Percentiles rank a stretch among this genome's conserved stretches.
Evolutionary conservation across 2,797 vertebrate species (phyloP).

Genomic region (Threskiornis aethiopicus): DNA sequence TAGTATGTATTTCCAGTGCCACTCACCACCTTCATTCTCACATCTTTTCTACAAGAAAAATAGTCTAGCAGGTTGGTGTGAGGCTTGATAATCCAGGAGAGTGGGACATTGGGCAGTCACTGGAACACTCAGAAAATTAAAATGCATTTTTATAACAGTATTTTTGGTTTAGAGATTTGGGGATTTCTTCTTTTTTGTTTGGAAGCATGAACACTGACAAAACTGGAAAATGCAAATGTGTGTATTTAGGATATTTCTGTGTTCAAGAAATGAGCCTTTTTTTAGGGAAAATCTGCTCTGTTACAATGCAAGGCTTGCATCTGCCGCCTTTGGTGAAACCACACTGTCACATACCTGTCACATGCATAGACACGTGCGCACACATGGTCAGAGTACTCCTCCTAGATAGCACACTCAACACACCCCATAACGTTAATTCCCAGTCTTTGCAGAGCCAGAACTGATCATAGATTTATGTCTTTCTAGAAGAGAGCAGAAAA

Average conservation of each 20-base stretch:
- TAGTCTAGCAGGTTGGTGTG: background rate
- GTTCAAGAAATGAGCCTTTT: background rate
- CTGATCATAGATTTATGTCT: background rate
- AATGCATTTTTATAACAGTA: background rate
- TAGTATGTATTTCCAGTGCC: background rate
- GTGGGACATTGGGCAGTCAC: background rate
- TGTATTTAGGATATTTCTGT: background rate
- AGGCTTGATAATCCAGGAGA: background rate
- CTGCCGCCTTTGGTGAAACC: background rate
- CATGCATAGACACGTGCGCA: rapidly evolving
- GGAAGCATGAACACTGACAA: background rate
- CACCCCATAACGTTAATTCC: background rate
- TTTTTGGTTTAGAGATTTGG: background rate
- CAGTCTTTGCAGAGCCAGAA: background rate
- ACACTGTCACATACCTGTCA: background rate
- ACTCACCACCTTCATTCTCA: background rate
- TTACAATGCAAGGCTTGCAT: background rate
- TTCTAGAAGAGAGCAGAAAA: background rate
- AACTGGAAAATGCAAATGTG: background rate
- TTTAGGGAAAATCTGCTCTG: background rate
- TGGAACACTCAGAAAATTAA: background rate
- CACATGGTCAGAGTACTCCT: background rate
- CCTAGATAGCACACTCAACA: background rate
- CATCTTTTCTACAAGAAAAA: background rate
- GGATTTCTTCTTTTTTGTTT: background rate